Percentiles rank a stretch among this genome's conserved stretches.
Evolutionary conservation across 2,888 invertebrate genomes (phyloP).

Genomic region (Microplitis deprimator): DNA sequence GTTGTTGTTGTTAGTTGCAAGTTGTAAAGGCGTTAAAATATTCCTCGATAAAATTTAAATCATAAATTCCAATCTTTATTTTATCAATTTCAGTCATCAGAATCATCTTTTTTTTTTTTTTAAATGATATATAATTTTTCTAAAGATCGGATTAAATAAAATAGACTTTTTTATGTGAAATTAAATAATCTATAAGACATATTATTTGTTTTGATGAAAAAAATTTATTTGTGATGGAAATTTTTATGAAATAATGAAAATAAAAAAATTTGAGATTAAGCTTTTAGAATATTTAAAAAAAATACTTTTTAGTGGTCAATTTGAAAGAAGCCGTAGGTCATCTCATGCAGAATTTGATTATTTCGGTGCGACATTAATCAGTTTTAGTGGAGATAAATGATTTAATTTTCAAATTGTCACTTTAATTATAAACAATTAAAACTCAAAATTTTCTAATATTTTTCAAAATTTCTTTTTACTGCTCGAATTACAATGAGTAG

Average conservation of each 20-base stretch:
- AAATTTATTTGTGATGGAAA: background rate
- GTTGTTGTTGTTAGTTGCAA: too few relatives aligned
- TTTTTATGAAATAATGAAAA: background rate
- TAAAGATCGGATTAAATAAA: background rate
- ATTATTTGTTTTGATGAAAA: background rate
- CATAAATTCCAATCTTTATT: conserved; percentile 6
- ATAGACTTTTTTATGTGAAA: background rate
- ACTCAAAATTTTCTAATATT: too few relatives aligned
- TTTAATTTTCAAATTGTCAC: too few relatives aligned
- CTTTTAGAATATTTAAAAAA: background rate
- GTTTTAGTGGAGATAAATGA: too few relatives aligned
- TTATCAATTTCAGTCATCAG: conserved; percentile 8
- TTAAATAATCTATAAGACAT: background rate
- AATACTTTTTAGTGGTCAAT: background rate
- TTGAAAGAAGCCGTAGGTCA: background rate
- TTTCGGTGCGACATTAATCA: too few relatives aligned
- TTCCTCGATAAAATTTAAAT: conserved; percentile 4
- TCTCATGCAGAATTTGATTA: background rate
- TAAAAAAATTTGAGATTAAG: background rate
- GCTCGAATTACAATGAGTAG: too few relatives aligned
- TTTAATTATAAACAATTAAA: too few relatives aligned
- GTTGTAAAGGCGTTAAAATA: background rate
- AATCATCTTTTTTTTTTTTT: conserved; percentile 13
- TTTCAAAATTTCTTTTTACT: too few relatives aligned
- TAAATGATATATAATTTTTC: background rate